Evolutionary conservation across 2,797 vertebrate species (phyloP).

Genomic region (Coranthus polyacanthus): DNA sequence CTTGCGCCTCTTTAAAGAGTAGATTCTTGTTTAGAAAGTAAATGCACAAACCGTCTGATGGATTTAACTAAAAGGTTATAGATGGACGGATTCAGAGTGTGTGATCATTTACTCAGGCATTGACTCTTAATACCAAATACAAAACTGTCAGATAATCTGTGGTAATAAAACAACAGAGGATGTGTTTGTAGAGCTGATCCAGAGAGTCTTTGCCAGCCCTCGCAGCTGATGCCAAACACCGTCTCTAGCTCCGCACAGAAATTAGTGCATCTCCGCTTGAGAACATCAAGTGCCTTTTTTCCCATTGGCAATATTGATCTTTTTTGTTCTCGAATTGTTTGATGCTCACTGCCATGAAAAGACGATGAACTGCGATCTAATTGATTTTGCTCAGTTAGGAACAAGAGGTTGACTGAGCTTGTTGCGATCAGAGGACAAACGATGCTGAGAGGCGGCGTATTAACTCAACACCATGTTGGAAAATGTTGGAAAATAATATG

Average conservation of each 20-base stretch:
- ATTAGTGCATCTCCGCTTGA: constrained; percentile 46
- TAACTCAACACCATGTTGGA: constrained; percentile 21
- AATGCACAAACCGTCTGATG: constrained; percentile 1
- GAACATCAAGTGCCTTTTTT: constrained; percentile 74
- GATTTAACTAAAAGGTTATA: constrained; percentile 24
- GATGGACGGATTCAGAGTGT: constrained; percentile 29
- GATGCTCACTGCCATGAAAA: constrained; percentile 66
- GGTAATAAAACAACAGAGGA: constrained; percentile 59
- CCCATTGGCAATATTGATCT: constrained; percentile 79
- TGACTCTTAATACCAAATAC: constrained; percentile 46
- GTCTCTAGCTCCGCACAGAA: constrained; percentile 41
- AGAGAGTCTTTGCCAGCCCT: constrained; percentile 32
- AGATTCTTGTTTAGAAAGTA: constrained; percentile 14
- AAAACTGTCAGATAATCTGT: constrained; percentile 63
- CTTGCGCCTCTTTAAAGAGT: neutral
- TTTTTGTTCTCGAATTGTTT: constrained; percentile 66
- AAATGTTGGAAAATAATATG: constrained; percentile 49
- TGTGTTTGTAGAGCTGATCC: constrained; percentile 56
- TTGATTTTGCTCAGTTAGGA: constrained; percentile 61
- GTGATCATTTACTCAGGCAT: constrained; percentile 30
- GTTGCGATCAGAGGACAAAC: constrained; percentile 52
- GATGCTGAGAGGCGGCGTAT: constrained; percentile 34
- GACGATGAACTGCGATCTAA: constrained; percentile 61
- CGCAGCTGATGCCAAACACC: constrained; percentile 39
- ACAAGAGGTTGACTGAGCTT: constrained; percentile 45